Conservation (phyloP, 2,888 invertebrate genomes). For the Agrochola litura region DNA sequence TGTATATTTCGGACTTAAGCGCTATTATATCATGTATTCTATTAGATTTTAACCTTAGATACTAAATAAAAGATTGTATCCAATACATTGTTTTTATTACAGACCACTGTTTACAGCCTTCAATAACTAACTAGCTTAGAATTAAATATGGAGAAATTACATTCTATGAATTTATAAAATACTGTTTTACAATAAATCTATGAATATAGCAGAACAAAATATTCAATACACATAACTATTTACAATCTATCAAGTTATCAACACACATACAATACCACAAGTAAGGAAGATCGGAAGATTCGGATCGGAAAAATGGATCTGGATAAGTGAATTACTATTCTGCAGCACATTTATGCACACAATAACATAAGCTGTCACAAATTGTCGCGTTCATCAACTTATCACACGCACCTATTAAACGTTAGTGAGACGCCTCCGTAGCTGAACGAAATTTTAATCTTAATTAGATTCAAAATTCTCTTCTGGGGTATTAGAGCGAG, state of each 20-base stretch:
- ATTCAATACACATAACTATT: conserved; percentile 6
- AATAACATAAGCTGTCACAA: neutral
- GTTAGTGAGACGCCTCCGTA: neutral
- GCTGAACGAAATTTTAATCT: neutral
- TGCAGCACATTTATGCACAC: neutral
- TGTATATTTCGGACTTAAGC: conserved; percentile 87
- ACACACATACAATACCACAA: conserved; percentile 7
- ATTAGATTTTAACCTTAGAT: conserved; percentile 78
- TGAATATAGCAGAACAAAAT: conserved; percentile 5
- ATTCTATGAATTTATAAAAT: conserved; percentile 12
- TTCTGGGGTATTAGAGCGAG: neutral
- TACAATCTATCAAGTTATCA: neutral
- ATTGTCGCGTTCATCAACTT: neutral
- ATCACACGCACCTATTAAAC: neutral
- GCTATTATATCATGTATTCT: conserved; percentile 85
- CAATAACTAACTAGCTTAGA: conserved; percentile 1
- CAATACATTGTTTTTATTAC: conserved; percentile 61
- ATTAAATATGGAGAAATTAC: conserved; percentile 4
- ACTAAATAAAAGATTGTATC: conserved; percentile 78
- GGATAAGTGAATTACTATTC: neutral
- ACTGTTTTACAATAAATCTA: conserved; percentile 10
- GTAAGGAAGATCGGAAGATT: neutral
- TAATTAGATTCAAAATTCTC: neutral
- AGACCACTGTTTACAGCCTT: conserved; percentile 3
- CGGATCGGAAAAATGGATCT: neutral